phyloP scores from a whole-genome alignment of 2,888 invertebrate species.

The Parnassius mnemosyne region DNA sequence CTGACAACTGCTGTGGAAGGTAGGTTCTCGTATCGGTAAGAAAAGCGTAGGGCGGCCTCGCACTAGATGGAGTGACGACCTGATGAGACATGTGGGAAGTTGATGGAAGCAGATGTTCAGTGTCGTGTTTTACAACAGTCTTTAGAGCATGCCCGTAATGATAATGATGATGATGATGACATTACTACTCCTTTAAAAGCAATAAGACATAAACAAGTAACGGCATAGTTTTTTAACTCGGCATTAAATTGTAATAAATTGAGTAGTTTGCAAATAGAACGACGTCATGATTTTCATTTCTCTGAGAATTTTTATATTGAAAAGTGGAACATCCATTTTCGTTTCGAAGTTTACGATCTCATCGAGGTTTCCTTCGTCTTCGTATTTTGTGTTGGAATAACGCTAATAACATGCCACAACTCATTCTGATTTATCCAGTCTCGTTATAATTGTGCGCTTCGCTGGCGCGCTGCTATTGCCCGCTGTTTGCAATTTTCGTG shows the following conservation, averaged over 20 bases:
- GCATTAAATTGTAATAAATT: constrained; percentile 19
- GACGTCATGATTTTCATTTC: constrained; percentile 30
- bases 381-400: constrained; percentile 68
- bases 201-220: constrained; percentile 9
- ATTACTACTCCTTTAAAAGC: not conserved
- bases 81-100: too few relatives aligned
- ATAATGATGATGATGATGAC: too few relatives aligned
- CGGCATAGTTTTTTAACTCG: too few relatives aligned
- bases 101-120: too few relatives aligned
- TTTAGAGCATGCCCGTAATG: too few relatives aligned
- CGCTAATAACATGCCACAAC: constrained; percentile 80
- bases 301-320: constrained; percentile 43
- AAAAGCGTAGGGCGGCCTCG: too few relatives aligned
- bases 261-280: constrained; percentile 37
- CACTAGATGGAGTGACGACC: too few relatives aligned
- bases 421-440: constrained; percentile 80
- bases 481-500: constrained; percentile 77
- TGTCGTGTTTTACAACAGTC: too few relatives aligned
- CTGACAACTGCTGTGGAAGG: too few relatives aligned
- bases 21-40: too few relatives aligned
- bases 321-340: constrained; percentile 48
- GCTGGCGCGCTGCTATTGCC: constrained; percentile 69
- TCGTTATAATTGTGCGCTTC: constrained; percentile 79
- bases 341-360: constrained; percentile 54
- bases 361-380: constrained; percentile 64